Conservation (phyloP, 2,797 vertebrate genomes). For the Acanthornis magna region DNA sequence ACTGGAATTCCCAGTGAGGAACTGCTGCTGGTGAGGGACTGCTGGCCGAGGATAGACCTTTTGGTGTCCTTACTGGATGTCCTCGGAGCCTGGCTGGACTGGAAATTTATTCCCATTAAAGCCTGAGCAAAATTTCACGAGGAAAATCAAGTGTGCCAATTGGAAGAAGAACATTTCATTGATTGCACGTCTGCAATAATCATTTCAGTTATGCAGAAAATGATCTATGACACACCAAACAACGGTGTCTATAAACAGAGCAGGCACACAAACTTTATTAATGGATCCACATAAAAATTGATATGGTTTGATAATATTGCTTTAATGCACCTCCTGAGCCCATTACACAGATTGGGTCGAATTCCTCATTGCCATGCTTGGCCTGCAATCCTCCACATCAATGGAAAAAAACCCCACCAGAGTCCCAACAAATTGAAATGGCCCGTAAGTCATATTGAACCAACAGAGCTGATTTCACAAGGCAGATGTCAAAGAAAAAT, state of each 20-base stretch:
- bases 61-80: not conserved
- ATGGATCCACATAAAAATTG: not conserved
- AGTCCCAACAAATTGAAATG: not conserved
- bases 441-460: not conserved
- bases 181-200: not conserved
- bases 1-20: not conserved
- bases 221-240: not conserved
- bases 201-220: not conserved
- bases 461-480: not conserved
- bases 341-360: not conserved
- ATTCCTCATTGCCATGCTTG: not conserved
- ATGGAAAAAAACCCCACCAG: not conserved
- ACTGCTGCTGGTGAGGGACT: not conserved
- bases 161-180: not conserved
- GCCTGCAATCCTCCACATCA: not conserved
- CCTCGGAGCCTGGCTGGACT: not conserved
- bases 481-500: not conserved
- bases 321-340: not conserved
- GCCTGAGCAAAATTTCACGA: not conserved
- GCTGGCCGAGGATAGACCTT: not conserved
- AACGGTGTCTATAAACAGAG: not conserved
- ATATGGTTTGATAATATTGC: not conserved
- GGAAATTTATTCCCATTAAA: not conserved
- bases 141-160: not conserved
- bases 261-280: not conserved